Conservation (phyloP, 2,113 vertebrate species). For the Bufo bufo region DNA sequence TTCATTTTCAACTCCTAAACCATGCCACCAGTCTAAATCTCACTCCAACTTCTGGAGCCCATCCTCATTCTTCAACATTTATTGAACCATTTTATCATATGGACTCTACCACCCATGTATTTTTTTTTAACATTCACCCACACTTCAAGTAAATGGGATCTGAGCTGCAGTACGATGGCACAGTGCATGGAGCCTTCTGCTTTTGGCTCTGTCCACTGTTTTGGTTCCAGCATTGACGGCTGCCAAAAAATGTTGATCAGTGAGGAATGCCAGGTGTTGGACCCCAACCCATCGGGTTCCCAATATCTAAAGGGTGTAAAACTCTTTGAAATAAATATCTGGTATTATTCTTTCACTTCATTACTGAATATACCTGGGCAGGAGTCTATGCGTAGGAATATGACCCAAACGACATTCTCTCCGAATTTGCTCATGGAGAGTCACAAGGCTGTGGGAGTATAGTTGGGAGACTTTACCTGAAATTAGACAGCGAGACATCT, state of each 20-base stretch:
- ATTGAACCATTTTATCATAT: not conserved
- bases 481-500: slow-evolving; percentile 12
- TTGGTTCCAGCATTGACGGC: too few species aligned
- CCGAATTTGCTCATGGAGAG: slow-evolving; percentile 81
- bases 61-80: not conserved
- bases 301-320: not conserved
- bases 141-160: too few species aligned
- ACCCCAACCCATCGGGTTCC: too few species aligned
- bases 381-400: slow-evolving; percentile 81
- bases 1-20: not conserved
- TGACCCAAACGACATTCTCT: slow-evolving; percentile 77
- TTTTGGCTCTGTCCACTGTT: too few species aligned
- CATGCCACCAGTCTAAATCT: not conserved
- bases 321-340: not conserved
- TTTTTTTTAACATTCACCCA: too few species aligned
- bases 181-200: too few species aligned
- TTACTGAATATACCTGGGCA: slow-evolving; percentile 78
- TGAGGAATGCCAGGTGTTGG: too few species aligned
- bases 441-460: slow-evolving; percentile 84
- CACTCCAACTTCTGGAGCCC: not conserved
- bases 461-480: slow-evolving; percentile 86
- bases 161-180: too few species aligned
- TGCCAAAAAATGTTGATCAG: too few species aligned
- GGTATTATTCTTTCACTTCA: not conserved
- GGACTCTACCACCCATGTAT: not conserved